Evolutionary conservation across 2,888 invertebrate genomes (phyloP).

Genomic region (Diaphora mendica): DNA sequence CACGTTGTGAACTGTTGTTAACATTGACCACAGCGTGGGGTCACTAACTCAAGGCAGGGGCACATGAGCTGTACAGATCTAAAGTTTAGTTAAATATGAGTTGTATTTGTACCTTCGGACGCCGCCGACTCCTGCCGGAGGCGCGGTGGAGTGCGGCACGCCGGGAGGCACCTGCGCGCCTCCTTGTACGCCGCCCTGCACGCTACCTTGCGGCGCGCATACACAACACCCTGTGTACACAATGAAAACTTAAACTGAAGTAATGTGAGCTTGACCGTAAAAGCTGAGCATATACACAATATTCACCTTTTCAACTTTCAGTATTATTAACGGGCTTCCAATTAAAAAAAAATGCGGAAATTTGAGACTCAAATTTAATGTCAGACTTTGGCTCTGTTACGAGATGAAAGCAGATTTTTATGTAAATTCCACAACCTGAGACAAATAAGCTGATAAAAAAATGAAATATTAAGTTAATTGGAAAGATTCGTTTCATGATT

Average conservation of each 20-base stretch:
- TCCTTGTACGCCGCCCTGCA: constrained; percentile 83
- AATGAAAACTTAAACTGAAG: constrained; percentile 42
- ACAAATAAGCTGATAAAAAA: not conserved
- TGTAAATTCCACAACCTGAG: constrained; percentile 9
- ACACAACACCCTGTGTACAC: constrained; percentile 81
- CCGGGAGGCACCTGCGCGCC: constrained; percentile 84
- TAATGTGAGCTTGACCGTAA: constrained; percentile 23
- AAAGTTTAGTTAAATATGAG: constrained; percentile 20
- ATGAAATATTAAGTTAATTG: not conserved
- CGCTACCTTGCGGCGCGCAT: constrained; percentile 87
- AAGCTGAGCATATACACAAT: constrained; percentile 18
- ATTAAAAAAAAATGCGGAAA: constrained; percentile 18
- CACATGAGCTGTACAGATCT: constrained; percentile 11
- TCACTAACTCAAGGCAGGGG: constrained; percentile 5
- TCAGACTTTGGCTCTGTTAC: constrained; percentile 18
- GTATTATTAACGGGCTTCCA: constrained; percentile 7
- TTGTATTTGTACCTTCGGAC: constrained; percentile 79
- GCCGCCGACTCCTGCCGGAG: constrained; percentile 87
- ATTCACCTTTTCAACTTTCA: constrained; percentile 17
- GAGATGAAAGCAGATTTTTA: not conserved
- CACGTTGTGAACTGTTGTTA: constrained; percentile 29
- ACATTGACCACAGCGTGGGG: constrained; percentile 20
- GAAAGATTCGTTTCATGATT: not conserved
- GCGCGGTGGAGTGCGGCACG: constrained; percentile 82
- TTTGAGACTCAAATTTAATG: constrained; percentile 1